Evolutionary conservation across 1,140 invertebrate species (phyloP).

Genomic region (Ips nitidus): DNA sequence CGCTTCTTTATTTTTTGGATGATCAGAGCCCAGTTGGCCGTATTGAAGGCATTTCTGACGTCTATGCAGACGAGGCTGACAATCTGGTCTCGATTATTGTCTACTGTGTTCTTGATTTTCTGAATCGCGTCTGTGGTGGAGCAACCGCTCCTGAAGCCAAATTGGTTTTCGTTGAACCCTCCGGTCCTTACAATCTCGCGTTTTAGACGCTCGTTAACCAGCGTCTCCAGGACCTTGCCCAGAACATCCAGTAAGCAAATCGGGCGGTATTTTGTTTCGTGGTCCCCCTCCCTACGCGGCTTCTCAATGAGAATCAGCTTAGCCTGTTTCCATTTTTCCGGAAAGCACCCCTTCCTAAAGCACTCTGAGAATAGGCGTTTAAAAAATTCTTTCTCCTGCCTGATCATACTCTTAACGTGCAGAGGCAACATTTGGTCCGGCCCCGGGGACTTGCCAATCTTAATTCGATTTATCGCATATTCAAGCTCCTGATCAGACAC

Average conservation of each 20-base stretch:
- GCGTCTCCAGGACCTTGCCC: not conserved
- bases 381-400: not conserved
- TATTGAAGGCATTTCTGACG: slow-evolving; percentile 5
- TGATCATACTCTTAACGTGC: not conserved
- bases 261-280: not conserved
- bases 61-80: not conserved
- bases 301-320: slow-evolving; percentile 11
- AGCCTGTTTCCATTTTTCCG: slow-evolving; percentile 7
- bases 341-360: not conserved
- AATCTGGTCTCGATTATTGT: not conserved
- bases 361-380: not conserved
- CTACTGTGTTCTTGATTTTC: not conserved
- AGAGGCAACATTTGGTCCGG: not conserved
- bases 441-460: not conserved
- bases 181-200: not conserved
- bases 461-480: not conserved
- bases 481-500: not conserved
- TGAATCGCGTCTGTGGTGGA: not conserved
- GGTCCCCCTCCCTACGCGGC: not conserved
- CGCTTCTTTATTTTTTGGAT: not conserved
- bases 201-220: not conserved
- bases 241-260: not conserved
- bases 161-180: not conserved
- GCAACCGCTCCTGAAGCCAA: not conserved
- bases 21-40: not conserved